Percentiles rank a stretch among this genome's conserved stretches.
Evolutionary conservation across 2,888 invertebrate genomes (phyloP).

Genomic region (Acrobasis consociella): DNA sequence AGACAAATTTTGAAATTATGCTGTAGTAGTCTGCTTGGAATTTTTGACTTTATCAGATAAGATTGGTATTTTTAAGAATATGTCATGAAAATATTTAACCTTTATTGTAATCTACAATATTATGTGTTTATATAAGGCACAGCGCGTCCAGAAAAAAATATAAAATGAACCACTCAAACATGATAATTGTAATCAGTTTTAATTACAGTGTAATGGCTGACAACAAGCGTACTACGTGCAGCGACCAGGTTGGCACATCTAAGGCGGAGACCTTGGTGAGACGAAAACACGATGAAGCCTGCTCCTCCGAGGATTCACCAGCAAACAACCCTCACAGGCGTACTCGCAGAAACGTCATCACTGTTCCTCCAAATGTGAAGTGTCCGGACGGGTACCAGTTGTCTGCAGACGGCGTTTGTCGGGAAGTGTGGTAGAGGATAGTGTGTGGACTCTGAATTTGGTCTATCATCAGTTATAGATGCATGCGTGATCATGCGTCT

Average conservation of each 20-base stretch:
- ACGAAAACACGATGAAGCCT: conserved; percentile 47
- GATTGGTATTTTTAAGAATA: too few relatives aligned
- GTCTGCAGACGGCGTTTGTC: conserved; percentile 54
- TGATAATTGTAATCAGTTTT: too few relatives aligned
- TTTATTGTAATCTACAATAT: too few relatives aligned
- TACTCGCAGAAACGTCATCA: conserved; percentile 57
- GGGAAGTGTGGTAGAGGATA: conserved; percentile 46
- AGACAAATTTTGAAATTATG: too few relatives aligned
- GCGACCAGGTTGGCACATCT: conserved; percentile 59
- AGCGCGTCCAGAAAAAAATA: too few relatives aligned
- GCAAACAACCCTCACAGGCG: conserved; percentile 28
- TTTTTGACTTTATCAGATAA: too few relatives aligned
- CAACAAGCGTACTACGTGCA: conserved; percentile 56
- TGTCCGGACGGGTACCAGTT: conserved; percentile 51
- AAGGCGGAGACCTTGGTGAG: conserved; percentile 45
- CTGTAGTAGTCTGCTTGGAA: too few relatives aligned
- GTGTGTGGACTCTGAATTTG: neutral
- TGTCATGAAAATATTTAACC: too few relatives aligned
- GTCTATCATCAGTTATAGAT: neutral
- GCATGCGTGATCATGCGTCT: too few relatives aligned
- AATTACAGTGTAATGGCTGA: conserved; percentile 55
- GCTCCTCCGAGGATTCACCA: conserved; percentile 46
- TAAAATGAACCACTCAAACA: too few relatives aligned
- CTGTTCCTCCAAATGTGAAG: conserved; percentile 42
- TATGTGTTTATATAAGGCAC: too few relatives aligned